These are phyloP conservation scores for Temnothorax curvispinosus DNA, from an alignment of 1,140 invertebrate species.

Conservation along the genomic window DNA sequence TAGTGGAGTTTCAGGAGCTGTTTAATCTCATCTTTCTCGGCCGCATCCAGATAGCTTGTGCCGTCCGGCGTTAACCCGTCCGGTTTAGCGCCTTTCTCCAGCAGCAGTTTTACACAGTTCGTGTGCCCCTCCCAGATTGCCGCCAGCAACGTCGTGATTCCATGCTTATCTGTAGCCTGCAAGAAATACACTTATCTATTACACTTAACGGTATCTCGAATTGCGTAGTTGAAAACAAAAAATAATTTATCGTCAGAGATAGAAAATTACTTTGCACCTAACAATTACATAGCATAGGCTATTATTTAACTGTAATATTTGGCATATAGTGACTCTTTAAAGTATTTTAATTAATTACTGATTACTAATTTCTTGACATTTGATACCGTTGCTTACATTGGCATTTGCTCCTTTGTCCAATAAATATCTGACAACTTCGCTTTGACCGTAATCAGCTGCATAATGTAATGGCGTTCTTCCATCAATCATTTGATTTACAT, in stretches of 20 bases:
- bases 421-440: slow-evolving; percentile 95
- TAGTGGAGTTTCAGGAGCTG: slow-evolving; percentile 87
- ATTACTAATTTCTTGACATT: neutral
- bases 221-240: neutral
- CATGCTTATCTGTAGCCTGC: slow-evolving; percentile 96
- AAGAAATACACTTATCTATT: slow-evolving; percentile 72
- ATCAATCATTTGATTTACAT: slow-evolving; percentile 95
- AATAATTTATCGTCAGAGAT: neutral
- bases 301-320: neutral
- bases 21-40: slow-evolving; percentile 97
- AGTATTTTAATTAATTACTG: neutral
- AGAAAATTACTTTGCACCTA: neutral
- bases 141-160: slow-evolving; percentile 95
- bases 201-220: neutral
- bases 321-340: slow-evolving; percentile 1
- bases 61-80: slow-evolving; percentile 95
- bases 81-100: slow-evolving; percentile 95
- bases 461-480: slow-evolving; percentile 94
- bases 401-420: slow-evolving; percentile 95
- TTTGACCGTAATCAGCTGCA: slow-evolving; percentile 98
- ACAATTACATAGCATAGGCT: neutral
- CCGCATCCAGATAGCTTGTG: slow-evolving; percentile 93
- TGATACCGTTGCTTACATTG: slow-evolving; percentile 89
- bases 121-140: slow-evolving; percentile 99
- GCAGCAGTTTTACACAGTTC: slow-evolving; percentile 94